Percentiles rank a stretch among this genome's conserved stretches.
These are phyloP conservation scores for Nephila pilipes DNA, from an alignment of 1,140 invertebrate species.

Conservation along the genomic window DNA sequence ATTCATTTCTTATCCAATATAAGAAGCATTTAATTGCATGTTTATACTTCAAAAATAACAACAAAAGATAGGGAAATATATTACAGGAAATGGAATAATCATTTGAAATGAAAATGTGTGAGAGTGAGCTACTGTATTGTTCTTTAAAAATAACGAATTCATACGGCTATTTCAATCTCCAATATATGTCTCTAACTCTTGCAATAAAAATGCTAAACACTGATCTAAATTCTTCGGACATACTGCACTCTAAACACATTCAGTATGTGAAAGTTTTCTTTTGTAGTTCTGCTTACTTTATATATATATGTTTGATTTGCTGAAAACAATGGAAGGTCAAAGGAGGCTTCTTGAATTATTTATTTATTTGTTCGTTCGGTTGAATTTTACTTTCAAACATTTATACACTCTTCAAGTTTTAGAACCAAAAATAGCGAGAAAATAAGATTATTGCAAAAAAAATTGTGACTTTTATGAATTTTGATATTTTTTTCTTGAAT, in stretches of 20 bases:
- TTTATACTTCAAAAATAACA: too few relatives aligned
- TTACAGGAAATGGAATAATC: too few relatives aligned
- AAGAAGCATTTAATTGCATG: too few relatives aligned
- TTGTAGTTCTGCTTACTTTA: not conserved
- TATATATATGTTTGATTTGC: not conserved
- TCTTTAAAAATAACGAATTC: not conserved
- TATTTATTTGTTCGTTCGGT: not conserved
- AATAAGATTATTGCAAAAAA: not conserved
- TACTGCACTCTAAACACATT: not conserved
- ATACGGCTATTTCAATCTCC: not conserved
- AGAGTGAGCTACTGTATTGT: not conserved
- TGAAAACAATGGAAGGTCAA: constrained; percentile 7
- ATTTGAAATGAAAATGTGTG: not conserved
- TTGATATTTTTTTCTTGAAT: not conserved
- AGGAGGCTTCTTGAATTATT: not conserved
- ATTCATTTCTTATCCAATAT: too few relatives aligned
- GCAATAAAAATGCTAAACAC: not conserved
- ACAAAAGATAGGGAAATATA: too few relatives aligned
- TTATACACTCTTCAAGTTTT: not conserved
- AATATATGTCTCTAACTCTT: not conserved
- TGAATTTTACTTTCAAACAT: not conserved
- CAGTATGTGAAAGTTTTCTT: not conserved
- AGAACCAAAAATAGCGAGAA: not conserved
- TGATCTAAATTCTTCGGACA: not conserved
- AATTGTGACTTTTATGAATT: not conserved